Evolutionary conservation across 2,888 invertebrate genomes (phyloP).

Genomic region (Acronicta aceris): DNA sequence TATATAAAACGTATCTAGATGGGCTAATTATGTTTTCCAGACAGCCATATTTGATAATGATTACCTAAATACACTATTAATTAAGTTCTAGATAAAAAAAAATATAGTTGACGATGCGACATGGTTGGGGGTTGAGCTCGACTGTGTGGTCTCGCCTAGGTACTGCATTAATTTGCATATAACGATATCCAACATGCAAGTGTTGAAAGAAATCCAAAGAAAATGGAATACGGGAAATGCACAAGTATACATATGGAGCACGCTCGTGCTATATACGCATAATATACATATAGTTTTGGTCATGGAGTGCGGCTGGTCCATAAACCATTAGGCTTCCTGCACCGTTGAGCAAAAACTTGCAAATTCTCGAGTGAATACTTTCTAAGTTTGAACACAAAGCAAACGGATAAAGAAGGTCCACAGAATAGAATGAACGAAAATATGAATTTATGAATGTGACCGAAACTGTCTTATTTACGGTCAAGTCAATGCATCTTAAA

Average conservation of each 20-base stretch:
- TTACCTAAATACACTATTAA: too few relatives aligned
- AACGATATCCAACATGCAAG: too few relatives aligned
- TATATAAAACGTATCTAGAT: too few relatives aligned
- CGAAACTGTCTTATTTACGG: too few relatives aligned
- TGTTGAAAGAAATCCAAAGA: constrained; percentile 6
- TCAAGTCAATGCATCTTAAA: too few relatives aligned
- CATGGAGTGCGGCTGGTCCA: constrained; percentile 19
- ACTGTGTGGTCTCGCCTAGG: too few relatives aligned
- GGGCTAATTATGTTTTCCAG: too few relatives aligned
- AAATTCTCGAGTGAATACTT: constrained; percentile 23
- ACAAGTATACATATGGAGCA: constrained; percentile 31
- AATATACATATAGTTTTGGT: constrained; percentile 33
- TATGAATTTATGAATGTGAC: not conserved
- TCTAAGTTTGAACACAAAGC: constrained; percentile 15
- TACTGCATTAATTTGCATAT: too few relatives aligned
- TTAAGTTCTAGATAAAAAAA: not conserved
- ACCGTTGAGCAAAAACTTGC: constrained; percentile 38
- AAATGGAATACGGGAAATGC: constrained; percentile 40
- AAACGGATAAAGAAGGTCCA: constrained; percentile 1
- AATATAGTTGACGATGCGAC: not conserved
- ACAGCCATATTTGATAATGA: too few relatives aligned
- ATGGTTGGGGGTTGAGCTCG: not conserved
- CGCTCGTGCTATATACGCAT: constrained; percentile 27
- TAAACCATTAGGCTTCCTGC: constrained; percentile 37
- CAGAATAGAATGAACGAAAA: not conserved